Conservation (phyloP, 2,797 vertebrate genomes). For the Betta splendens region DNA sequence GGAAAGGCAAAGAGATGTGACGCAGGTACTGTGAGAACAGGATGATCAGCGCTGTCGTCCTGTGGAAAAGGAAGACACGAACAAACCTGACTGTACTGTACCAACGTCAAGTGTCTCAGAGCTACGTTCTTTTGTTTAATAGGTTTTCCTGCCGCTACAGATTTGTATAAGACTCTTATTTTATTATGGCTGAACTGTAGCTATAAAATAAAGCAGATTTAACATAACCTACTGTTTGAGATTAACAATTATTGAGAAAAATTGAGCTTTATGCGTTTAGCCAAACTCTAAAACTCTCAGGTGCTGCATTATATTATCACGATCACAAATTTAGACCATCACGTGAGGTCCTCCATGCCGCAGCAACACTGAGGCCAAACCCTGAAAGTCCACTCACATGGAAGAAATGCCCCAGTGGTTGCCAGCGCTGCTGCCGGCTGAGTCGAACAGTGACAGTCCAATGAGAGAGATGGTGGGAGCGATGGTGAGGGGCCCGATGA, state of each 20-base stretch:
- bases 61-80: conserved; percentile 56
- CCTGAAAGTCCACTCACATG: conserved; percentile 80
- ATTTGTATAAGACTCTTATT: neutral
- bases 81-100: neutral
- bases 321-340: too few species aligned
- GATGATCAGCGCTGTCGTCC: conserved; percentile 90
- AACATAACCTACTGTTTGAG: neutral
- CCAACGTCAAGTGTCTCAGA: neutral
- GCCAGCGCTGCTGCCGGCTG: conserved; percentile 87
- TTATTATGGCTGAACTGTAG: neutral
- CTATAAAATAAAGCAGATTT: neutral
- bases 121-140: conserved; percentile 28
- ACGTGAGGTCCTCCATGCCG: too few species aligned
- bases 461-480: conserved; percentile 95
- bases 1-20: conserved; percentile 85
- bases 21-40: conserved; percentile 97
- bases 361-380: neutral
- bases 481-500: conserved; percentile 95
- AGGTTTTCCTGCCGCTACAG: conserved; percentile 15
- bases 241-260: neutral
- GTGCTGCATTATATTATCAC: too few species aligned
- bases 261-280: neutral
- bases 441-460: conserved; percentile 90
- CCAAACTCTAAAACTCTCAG: too few species aligned
- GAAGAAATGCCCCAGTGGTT: conserved; percentile 92